Evolutionary conservation across 1,140 invertebrate species (phyloP).

Genomic region (Paraescarpia echinospica): DNA sequence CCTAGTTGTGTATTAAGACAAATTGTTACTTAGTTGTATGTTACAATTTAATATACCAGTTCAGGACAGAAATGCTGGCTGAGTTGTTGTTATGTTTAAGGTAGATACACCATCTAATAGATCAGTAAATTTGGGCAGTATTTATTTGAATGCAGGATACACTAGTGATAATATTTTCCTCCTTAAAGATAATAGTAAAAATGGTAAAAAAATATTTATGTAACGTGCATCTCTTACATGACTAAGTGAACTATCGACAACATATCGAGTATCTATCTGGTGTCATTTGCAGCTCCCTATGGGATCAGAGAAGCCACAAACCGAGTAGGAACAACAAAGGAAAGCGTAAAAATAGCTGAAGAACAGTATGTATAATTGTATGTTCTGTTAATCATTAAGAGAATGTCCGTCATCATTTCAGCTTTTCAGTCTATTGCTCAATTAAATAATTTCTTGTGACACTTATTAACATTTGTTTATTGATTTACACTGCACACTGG

Average conservation of each 20-base stretch:
- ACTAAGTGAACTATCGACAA: neutral
- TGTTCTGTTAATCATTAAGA: neutral
- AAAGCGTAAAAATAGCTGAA: slow-evolving; percentile 39
- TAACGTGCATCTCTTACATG: neutral
- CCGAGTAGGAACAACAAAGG: slow-evolving; percentile 68
- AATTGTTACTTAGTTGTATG: neutral
- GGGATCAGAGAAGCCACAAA: slow-evolving; percentile 90
- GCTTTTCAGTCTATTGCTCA: too few relatives aligned
- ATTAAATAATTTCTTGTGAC: too few relatives aligned
- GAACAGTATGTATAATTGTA: slow-evolving; percentile 60
- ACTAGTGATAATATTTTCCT: neutral
- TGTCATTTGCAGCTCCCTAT: slow-evolving; percentile 78
- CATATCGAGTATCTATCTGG: neutral
- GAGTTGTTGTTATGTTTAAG: too few relatives aligned
- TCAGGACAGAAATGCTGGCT: neutral
- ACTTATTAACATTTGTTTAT: too few relatives aligned
- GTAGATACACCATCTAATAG: too few relatives aligned
- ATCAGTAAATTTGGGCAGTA: neutral
- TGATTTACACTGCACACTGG: too few relatives aligned
- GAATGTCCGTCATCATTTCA: too few relatives aligned
- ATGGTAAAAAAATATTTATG: neutral
- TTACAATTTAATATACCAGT: neutral
- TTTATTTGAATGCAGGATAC: neutral
- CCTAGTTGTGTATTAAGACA: too few relatives aligned
- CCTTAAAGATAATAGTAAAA: neutral